A percentile compares a stretch with the other conserved stretches of the same genome.
phyloP scores from a whole-genome alignment of 2,888 invertebrate genomes.

The Allolobophora icterica region DNA sequence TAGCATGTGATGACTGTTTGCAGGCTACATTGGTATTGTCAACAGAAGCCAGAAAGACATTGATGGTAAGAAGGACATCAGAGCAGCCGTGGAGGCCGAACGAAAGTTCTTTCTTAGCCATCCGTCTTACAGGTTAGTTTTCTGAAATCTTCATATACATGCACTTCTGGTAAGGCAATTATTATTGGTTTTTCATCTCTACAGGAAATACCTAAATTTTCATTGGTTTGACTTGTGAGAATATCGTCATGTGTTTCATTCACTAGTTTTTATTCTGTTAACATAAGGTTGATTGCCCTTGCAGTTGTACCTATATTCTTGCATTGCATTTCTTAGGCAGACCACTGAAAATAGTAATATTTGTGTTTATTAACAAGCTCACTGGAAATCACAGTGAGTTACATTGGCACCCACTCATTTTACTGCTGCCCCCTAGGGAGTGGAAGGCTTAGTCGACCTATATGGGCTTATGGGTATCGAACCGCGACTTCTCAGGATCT shows the following conservation, averaged over 20 bases:
- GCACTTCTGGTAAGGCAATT: background rate
- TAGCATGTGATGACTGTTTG: background rate
- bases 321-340: too few species aligned
- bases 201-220: background rate
- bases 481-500: too few species aligned
- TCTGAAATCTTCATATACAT: background rate
- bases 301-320: too few species aligned
- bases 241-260: background rate
- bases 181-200: background rate
- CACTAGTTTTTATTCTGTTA: background rate
- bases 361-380: too few species aligned
- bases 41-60: constrained; percentile 52
- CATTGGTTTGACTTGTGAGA: background rate
- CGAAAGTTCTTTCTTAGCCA: constrained; percentile 49
- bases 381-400: too few species aligned
- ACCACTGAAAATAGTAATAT: too few species aligned
- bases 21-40: constrained; percentile 52
- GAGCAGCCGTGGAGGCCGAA: constrained; percentile 48
- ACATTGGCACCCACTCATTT: too few species aligned
- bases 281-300: too few species aligned
- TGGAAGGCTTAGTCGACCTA: too few species aligned
- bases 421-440: too few species aligned
- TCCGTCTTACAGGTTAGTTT: constrained; percentile 45
- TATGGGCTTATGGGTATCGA: too few species aligned
- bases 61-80: constrained; percentile 50